Conservation (phyloP, 2,113 vertebrate species). For the Pelmatolapia mariae region DNA sequence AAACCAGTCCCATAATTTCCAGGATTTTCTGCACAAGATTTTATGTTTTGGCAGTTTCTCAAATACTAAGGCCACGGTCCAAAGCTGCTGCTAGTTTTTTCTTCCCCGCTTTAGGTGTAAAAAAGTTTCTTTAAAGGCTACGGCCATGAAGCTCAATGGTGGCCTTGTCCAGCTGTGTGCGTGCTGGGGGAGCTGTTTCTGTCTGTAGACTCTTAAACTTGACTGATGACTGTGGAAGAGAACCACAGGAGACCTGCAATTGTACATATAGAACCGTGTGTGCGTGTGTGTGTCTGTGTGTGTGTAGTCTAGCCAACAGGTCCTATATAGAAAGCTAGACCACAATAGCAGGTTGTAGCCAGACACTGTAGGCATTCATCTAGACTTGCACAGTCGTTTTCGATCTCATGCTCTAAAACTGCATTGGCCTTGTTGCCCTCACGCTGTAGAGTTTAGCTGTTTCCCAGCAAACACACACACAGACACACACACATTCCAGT, state of each 20-base stretch:
- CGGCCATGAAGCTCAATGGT: slow-evolving; percentile 31
- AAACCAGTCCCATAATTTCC: neutral
- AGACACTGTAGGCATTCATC: slow-evolving; percentile 53
- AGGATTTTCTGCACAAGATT: neutral
- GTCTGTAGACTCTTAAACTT: slow-evolving; percentile 41
- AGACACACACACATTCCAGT: slow-evolving; percentile 20
- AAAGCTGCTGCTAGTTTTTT: neutral
- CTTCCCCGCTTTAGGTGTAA: slow-evolving; percentile 4
- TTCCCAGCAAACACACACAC: neutral
- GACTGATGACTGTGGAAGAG: slow-evolving; percentile 38
- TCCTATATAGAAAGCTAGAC: slow-evolving; percentile 38
- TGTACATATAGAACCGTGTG: slow-evolving; percentile 1
- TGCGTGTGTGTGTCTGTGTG: neutral
- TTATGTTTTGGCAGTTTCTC: neutral
- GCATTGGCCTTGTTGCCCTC: neutral
- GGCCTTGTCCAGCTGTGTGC: slow-evolving; percentile 48
- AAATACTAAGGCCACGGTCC: neutral
- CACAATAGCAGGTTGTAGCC: slow-evolving; percentile 60
- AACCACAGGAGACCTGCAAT: slow-evolving; percentile 40
- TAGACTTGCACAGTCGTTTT: slow-evolving; percentile 15
- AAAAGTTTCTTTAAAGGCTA: slow-evolving; percentile 13
- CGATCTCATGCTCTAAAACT: slow-evolving; percentile 3
- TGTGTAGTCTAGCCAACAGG: neutral
- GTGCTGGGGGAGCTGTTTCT: slow-evolving; percentile 10
- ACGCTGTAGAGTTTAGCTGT: slow-evolving; percentile 6